Base-by-base conservation (phyloP, 2,797 vertebrate species). In the Lagocephalus sceleratus region DNA sequence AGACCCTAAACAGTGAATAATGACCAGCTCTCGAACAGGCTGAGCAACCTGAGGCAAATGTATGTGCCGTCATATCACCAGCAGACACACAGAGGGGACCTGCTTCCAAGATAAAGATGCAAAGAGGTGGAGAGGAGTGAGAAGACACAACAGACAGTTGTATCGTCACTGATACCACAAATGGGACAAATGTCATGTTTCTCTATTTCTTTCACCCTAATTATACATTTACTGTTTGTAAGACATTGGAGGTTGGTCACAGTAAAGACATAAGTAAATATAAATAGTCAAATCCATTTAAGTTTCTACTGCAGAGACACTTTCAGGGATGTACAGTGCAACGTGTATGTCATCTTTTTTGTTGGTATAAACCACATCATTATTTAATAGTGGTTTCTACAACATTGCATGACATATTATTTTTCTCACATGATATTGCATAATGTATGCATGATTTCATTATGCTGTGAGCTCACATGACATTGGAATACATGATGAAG, bases 11-110 rank as follows among this genome's bases (percentile, higher is more conserved):
- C 56, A 53, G 60, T 46, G 62, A 74, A 68, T 40, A 60, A 60
- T 74, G 72, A 61, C 64, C 54, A 63, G 83, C 70, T 57, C 70
- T 64, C 60, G 79, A 84, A 79, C 68, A 81, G 71, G 64, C 73
- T 35, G 21, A 43, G 83, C 61, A 80, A 89, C 75, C 39, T 55
- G 84, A 88, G 73, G 49, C 20, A 20, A 41, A 47, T 51, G 54
- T 69, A 43, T 62, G 51, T 51, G 63, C 29, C 47, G 39, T 68
- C 51, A 40, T 6, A 54, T 44, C 54, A 45, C 17, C 49, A 38
- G 44, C 20, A 55, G 53, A 42, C 29, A 23, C 6, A 22, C 59
- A 43, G 41, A 10, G 26, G 52, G 6, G 15, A 54, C 44, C 22
- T 47, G 60, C 32, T 11, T 56, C 40, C 43, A 25, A 17, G n/a